A percentile compares a stretch with the other conserved stretches of the same genome.
phyloP scores from a whole-genome alignment of 2,888 invertebrate species.

The Prosapia bicincta region DNA sequence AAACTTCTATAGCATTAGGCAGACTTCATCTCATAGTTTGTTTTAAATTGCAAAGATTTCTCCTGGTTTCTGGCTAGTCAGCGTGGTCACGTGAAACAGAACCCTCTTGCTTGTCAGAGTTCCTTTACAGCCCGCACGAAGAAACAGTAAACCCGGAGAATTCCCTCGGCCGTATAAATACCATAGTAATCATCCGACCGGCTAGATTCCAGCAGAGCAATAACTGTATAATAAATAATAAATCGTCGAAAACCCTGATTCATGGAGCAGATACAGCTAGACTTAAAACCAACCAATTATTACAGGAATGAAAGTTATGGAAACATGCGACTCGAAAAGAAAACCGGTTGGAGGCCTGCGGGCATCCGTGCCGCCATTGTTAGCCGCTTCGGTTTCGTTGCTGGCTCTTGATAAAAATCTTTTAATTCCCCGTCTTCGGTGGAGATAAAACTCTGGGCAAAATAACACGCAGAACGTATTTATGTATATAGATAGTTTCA shows the following conservation, averaged over 20 bases:
- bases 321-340: background rate
- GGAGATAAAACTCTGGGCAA: slow-evolving; percentile 18
- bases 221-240: background rate
- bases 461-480: background rate
- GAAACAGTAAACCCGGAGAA: background rate
- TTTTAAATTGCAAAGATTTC: no score
- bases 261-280: background rate
- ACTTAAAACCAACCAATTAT: background rate
- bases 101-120: no score
- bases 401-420: slow-evolving; percentile 13
- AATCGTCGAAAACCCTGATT: background rate
- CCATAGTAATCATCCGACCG: background rate
- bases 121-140: background rate
- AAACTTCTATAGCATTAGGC: no score
- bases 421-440: slow-evolving; percentile 22
- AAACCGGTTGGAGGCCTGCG: background rate
- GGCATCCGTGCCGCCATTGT: background rate
- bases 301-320: slow-evolving; percentile 2
- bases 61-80: no score
- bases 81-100: no score
- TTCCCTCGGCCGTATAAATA: background rate
- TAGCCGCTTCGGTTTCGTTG: background rate
- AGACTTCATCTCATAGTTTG: no score
- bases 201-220: background rate
- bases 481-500: background rate